Conservation (phyloP, 2,888 invertebrate species). For the Dynastes tityus region DNA sequence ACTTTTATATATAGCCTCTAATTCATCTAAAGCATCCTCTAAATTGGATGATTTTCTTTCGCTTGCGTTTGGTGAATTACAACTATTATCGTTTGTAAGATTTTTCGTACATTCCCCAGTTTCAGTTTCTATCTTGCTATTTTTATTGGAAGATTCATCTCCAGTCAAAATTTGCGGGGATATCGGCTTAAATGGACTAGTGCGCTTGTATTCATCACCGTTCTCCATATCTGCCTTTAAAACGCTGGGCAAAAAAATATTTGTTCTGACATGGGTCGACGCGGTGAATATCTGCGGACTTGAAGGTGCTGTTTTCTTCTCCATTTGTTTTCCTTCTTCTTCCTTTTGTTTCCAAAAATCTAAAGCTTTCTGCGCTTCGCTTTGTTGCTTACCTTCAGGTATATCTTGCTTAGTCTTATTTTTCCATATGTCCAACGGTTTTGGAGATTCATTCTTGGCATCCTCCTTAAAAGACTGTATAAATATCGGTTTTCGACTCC, state of each 20-base stretch:
- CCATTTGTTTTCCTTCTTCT: constrained; percentile 63
- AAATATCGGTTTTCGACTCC: constrained; percentile 82
- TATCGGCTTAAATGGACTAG: constrained; percentile 56
- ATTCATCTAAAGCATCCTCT: constrained; percentile 90
- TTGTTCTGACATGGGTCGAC: constrained; percentile 66
- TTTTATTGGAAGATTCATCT: constrained; percentile 45
- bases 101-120: background rate
- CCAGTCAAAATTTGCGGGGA: constrained; percentile 36
- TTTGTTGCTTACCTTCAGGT: constrained; percentile 29
- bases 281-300: constrained; percentile 68
- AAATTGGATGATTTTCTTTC: constrained; percentile 83
- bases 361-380: constrained; percentile 71
- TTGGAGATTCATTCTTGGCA: constrained; percentile 63
- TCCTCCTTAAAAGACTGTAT: constrained; percentile 69
- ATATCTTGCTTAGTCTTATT: constrained; percentile 69
- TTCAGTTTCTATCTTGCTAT: background rate
- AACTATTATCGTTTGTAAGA: background rate
- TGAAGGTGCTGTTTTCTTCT: constrained; percentile 49
- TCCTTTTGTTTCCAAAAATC: constrained; percentile 80
- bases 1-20: constrained; percentile 93
- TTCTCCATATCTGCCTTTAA: constrained; percentile 56
- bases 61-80: constrained; percentile 18
- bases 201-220: constrained; percentile 34
- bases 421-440: constrained; percentile 78
- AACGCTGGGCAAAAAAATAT: constrained; percentile 66